Evolutionary conservation across 2,797 vertebrate genomes (phyloP).

Genomic region (Hydrocynus forskahlii): DNA sequence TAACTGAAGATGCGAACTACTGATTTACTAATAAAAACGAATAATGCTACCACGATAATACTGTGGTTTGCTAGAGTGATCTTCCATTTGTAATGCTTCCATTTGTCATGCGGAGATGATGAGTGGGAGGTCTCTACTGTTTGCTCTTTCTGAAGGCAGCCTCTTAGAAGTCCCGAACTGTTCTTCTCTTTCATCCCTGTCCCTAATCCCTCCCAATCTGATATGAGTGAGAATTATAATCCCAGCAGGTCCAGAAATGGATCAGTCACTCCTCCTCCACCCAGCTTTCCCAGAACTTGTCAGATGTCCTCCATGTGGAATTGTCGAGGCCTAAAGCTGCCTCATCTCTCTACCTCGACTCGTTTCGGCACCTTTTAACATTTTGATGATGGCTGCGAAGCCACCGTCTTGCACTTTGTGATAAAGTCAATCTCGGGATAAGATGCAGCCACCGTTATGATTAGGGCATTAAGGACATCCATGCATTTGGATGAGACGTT

Average conservation of each 20-base stretch:
- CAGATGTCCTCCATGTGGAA: conserved; percentile 24
- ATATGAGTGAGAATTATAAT: not conserved
- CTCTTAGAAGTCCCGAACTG: not conserved
- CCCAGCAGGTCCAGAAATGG: not conserved
- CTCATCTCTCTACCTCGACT: conserved; percentile 25
- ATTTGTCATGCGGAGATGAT: no score
- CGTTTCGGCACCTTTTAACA: conserved; percentile 35
- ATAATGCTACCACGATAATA: no score
- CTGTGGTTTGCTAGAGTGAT: no score
- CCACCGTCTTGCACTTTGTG: conserved; percentile 48
- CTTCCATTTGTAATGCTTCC: no score
- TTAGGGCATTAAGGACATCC: not conserved
- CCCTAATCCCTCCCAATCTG: conserved; percentile 36
- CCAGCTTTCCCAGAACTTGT: not conserved
- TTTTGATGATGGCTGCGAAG: conserved; percentile 26
- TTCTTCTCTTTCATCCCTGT: not conserved
- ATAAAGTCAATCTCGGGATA: conserved; percentile 64
- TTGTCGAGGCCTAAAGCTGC: conserved; percentile 38
- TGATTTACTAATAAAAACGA: no score
- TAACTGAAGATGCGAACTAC: no score
- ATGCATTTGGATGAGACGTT: not conserved
- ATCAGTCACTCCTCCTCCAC: not conserved
- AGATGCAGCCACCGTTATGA: not conserved
- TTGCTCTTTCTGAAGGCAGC: no score
- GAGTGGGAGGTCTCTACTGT: no score